These are phyloP conservation scores for Paradoxurus hermaphroditus DNA, from an alignment of 2,113 vertebrate species.

Conservation along the genomic window DNA sequence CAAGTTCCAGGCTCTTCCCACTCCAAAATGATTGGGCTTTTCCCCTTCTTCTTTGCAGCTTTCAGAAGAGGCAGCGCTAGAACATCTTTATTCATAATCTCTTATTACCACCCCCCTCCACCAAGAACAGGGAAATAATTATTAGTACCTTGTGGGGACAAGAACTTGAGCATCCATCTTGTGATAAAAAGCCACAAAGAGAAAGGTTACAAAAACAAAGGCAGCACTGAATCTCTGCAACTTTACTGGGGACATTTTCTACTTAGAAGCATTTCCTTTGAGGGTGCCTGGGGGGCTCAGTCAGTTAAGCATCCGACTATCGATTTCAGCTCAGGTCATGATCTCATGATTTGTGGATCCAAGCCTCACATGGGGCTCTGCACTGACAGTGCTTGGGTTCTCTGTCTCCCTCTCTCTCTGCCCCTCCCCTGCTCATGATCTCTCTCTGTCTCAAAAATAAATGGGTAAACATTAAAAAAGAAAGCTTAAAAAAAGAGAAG, in stretches of 20 bases:
- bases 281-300: too few relatives aligned
- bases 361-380: too few relatives aligned
- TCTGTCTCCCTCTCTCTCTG: too few relatives aligned
- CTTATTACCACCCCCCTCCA: not conserved
- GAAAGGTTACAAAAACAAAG: not conserved
- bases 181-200: conserved; percentile 15
- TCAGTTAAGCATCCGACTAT: too few relatives aligned
- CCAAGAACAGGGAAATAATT: not conserved
- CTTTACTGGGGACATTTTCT: not conserved
- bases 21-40: not conserved
- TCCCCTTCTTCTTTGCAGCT: not conserved
- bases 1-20: conserved; percentile 12
- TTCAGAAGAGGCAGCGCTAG: not conserved
- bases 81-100: not conserved
- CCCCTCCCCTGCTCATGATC: too few relatives aligned
- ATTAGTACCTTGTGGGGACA: not conserved
- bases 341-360: too few relatives aligned
- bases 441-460: too few relatives aligned
- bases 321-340: too few relatives aligned
- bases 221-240: not conserved
- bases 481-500: not conserved
- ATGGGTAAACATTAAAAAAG: too few relatives aligned
- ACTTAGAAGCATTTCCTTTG: not conserved
- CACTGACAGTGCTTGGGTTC: too few relatives aligned
- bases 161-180: not conserved